Base-by-base conservation (phyloP, 2,113 vertebrate genomes). In the Cyanoramphus novaezelandiae region DNA sequence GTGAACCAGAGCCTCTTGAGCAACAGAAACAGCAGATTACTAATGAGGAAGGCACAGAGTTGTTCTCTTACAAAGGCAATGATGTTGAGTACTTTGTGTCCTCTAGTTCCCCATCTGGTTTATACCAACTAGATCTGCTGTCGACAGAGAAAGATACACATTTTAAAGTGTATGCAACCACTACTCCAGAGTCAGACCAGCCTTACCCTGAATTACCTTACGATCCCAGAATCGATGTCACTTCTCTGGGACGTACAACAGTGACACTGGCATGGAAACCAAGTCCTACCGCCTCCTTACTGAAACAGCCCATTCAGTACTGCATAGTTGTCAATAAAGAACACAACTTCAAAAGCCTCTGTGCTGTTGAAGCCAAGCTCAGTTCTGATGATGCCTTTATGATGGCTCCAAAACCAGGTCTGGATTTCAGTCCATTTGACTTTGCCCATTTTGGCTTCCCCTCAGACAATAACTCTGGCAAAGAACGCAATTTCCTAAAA, bases 331-430 rank as follows among this genome's bases (percentile, higher is more conserved):
- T 99, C 97, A 99, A 99, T 97, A 99, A 99, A 64, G 99, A 99
- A 75, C 99, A 99, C 98, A 99, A 99, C 91, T 99, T 99, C 96
- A 99, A 99, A 97, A 99, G 99, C 77, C 98, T 99, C 82, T 99
- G 99, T 10, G 99, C 99, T 0, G 99, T 98, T 1, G 99, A 99
- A 92, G 98, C 99, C 25, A 99, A 99, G 94, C 97, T 99, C 90
- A 98, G 95, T 75, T 91, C 92, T 0, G 99, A 99, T 2, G 99
- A 99, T 3, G 96, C 98, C 13, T 99, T 99, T 94, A 99, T 99
- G 99, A 72, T 96, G 81, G 99, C 98, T 11, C 99, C 99, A 3
- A 99, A 99, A 35, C 99, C 99, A 3, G 99, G 99, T 6, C 97
- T 99, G 86, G 99, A 99, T 97, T 99, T 99, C 86, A 99, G 98